Percentiles rank a stretch among this genome's conserved stretches.
phyloP scores from a whole-genome alignment of 92 coral and sea anemone genomes.

The Zoanthus sociatus region DNA sequence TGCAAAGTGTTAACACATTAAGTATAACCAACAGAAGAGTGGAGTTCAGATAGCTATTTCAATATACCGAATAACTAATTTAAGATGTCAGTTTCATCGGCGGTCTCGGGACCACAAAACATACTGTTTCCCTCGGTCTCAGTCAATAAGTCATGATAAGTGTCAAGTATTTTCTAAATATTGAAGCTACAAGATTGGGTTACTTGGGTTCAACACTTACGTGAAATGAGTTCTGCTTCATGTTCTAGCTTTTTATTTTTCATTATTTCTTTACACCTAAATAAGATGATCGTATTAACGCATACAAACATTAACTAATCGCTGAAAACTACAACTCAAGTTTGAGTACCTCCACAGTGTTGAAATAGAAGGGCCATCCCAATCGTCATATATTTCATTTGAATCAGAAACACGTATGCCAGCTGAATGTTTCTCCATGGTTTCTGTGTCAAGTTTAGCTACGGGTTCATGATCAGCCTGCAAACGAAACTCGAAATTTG shows the following conservation, averaged over 20 bases:
- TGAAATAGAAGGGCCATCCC: not conserved
- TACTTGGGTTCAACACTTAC: slow-evolving; percentile 65
- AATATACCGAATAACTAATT: no score
- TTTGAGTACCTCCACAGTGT: slow-evolving; percentile 12
- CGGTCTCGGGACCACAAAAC: no score
- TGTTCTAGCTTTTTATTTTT: slow-evolving; percentile 78
- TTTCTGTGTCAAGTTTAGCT: not conserved
- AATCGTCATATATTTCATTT: not conserved
- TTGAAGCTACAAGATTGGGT: no score
- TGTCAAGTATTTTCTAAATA: no score
- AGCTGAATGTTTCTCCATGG: not conserved
- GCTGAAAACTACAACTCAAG: not conserved
- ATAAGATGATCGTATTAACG: not conserved
- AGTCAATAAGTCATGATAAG: no score
- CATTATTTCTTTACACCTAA: slow-evolving; percentile 81
- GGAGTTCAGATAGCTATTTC: no score
- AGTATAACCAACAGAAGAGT: no score
- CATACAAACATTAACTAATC: not conserved
- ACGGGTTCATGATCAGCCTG: not conserved
- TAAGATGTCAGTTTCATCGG: no score
- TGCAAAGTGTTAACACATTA: no score
- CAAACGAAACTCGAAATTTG: slow-evolving; percentile 66
- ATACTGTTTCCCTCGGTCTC: no score
- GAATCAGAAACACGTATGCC: not conserved
- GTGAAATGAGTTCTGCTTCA: slow-evolving; percentile 76